phyloP scores from a whole-genome alignment of 1,140 invertebrate species.

The Macrosteles quadrilineatus region DNA sequence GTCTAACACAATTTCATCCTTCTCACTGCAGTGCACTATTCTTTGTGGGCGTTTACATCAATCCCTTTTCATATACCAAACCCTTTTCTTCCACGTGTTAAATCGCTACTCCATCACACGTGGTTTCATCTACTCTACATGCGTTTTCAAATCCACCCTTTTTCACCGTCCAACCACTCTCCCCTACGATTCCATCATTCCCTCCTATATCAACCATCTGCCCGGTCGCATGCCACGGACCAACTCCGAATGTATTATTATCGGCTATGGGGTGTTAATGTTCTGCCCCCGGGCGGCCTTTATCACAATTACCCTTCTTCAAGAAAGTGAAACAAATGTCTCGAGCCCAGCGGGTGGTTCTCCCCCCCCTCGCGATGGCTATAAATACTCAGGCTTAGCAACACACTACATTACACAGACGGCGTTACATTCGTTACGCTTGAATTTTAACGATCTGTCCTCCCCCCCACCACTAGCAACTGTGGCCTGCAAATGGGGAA shows the following conservation, averaged over 20 bases:
- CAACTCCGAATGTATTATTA: constrained; percentile 4
- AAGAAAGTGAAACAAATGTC: constrained; percentile 28
- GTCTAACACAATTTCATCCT: no score
- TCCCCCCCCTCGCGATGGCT: background rate
- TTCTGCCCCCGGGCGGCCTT: background rate
- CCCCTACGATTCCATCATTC: no score
- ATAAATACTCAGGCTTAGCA: constrained; percentile 11
- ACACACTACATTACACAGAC: constrained; percentile 5
- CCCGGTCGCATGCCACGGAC: background rate
- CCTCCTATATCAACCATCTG: background rate
- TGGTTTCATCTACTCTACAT: no score
- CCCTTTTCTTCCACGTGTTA: no score
- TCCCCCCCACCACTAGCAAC: background rate
- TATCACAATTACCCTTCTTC: constrained; percentile 9
- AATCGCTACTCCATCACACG: no score
- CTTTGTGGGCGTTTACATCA: no score
- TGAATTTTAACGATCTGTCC: background rate
- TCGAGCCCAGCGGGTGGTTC: background rate
- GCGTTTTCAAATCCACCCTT: no score
- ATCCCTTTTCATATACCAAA: no score
- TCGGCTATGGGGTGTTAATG: constrained; percentile 24
- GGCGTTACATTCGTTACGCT: constrained; percentile 6
- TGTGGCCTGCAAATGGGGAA: no score
- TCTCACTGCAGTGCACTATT: no score
- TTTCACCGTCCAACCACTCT: no score